Evolutionary conservation across 1,140 invertebrate genomes (phyloP).

Genomic region (Caerostris extrusa): DNA sequence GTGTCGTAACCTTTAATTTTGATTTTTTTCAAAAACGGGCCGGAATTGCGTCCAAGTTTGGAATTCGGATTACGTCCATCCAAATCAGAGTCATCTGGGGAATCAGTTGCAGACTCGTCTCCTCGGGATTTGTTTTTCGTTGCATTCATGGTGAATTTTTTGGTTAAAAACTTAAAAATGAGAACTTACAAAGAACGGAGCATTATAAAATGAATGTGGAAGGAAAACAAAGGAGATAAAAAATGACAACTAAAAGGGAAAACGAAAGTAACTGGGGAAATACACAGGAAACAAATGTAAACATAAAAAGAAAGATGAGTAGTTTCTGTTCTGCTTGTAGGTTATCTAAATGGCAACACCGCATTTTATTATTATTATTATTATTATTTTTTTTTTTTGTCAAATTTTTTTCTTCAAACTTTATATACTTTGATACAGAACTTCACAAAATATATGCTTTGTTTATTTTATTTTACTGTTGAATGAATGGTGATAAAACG

Average conservation of each 20-base stretch:
- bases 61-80: constrained; percentile 58
- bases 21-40: constrained; percentile 72
- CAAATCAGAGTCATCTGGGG: constrained; percentile 73
- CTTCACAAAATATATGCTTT: no score
- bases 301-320: constrained; percentile 20
- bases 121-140: constrained; percentile 9
- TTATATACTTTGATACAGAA: no score
- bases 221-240: background rate
- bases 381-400: no score
- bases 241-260: constrained; percentile 38
- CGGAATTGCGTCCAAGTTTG: constrained; percentile 57
- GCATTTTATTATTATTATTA: no score
- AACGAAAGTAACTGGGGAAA: constrained; percentile 49
- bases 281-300: constrained; percentile 50
- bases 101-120: constrained; percentile 70
- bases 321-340: constrained; percentile 6
- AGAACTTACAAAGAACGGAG: background rate
- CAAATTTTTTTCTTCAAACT: no score
- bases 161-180: background rate
- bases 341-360: no score
- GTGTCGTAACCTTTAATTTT: constrained; percentile 76
- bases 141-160: background rate
- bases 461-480: no score
- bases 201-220: background rate
- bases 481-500: no score